Base-by-base conservation (phyloP, 2,113 vertebrate species). In the Ammospiza nelsoni region DNA sequence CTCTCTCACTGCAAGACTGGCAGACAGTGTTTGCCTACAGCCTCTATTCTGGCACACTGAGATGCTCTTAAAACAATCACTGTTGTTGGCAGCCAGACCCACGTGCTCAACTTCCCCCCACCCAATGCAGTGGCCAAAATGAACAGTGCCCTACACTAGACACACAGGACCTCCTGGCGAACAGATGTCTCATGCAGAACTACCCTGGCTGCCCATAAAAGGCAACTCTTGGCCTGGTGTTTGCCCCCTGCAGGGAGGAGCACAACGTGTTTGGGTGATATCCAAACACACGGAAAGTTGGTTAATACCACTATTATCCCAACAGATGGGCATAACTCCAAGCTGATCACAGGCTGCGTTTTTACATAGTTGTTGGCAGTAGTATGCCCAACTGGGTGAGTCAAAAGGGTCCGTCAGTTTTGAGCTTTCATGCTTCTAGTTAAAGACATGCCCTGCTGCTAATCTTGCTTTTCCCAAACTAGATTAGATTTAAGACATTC, bases 31-130 rank as follows among this genome's bases (percentile, higher is more conserved):
- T 93, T 72, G 49, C 41, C 68, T 52, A 44, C 35, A 62, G 23
- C 15, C 21, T 48, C 17, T 37, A 44, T 78, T 84, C 33, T 94
- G 68, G 61, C 65, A 87, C 15, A 22, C 28, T 46, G 35, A 82
- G 44, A 74, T 67, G 15, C 17, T 71, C 15, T 65, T 84, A 37
- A 75, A 90, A 72, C 39, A 75, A 81, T 46, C 15, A 14, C 12
- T 44, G 41, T 28, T 90, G 21, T n/a, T 68, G 61, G 61, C 86
- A 91, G 83, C 9, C 48, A 89, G 86, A 54, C 68, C 48, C 6
- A 0, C 23, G 13, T 63, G 44, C 49, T 0, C 0, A 65, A 81
- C 23, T 10, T 66, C 9, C 15, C 21, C 14, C 18, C 6, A 49
- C 21, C 22, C 37, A 23, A 37, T 44, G 14, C 2, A 0, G 31